phyloP scores from a whole-genome alignment of 2,113 vertebrate species.

The Tragulus kanchil region DNA sequence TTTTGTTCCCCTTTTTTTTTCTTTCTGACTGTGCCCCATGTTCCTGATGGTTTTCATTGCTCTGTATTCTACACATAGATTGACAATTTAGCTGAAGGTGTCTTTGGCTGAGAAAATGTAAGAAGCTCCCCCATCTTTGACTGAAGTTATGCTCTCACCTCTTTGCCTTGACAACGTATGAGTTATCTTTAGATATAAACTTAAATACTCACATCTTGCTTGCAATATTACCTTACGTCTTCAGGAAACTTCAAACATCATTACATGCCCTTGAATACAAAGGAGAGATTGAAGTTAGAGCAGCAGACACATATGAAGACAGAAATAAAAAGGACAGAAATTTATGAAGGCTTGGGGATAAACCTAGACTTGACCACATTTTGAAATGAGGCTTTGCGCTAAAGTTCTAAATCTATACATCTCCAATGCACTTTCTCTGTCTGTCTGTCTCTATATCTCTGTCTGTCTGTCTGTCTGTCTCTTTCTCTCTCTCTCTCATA shows the following conservation, averaged over 20 bases:
- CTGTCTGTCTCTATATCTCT: too few relatives aligned
- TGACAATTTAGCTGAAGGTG: background rate
- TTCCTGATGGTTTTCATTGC: background rate
- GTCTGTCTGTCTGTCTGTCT: too few relatives aligned
- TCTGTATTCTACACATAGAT: background rate
- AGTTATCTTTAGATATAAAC: background rate
- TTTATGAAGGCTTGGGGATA: background rate
- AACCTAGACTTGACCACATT: background rate
- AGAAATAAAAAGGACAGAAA: background rate
- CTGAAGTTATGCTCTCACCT: background rate
- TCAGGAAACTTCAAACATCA: background rate
- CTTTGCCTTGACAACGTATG: background rate
- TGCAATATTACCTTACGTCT: background rate
- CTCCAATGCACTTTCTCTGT: background rate
- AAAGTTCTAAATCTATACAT: background rate
- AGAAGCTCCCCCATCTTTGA: background rate
- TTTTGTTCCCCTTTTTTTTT: background rate
- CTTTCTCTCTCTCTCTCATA: background rate
- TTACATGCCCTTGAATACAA: background rate
- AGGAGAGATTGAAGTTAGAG: background rate
- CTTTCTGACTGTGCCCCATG: background rate
- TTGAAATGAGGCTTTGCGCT: background rate
- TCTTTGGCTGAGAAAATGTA: background rate
- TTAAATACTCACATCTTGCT: too few relatives aligned
- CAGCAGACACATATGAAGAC: rapidly evolving